Conservation (phyloP, 1,140 invertebrate genomes). For the Acromyrmex charruanus region DNA sequence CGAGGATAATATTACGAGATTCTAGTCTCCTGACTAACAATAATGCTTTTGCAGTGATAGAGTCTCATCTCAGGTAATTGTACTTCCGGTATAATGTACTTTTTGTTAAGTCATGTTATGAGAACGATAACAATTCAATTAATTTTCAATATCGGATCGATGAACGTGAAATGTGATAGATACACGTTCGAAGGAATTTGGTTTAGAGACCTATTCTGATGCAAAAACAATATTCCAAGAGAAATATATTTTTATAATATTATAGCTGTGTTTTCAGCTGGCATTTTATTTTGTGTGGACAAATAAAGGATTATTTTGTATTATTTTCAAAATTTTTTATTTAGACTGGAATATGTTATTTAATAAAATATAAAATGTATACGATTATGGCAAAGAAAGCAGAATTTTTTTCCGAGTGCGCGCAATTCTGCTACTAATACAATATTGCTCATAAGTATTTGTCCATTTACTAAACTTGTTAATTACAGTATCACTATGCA, state of each 20-base stretch:
- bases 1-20: background rate
- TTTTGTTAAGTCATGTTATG: constrained; percentile 14
- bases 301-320: background rate
- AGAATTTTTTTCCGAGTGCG: background rate
- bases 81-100: background rate
- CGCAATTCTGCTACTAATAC: background rate
- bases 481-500: background rate
- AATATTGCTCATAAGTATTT: constrained; percentile 10
- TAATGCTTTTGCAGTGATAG: constrained; percentile 1
- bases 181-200: background rate
- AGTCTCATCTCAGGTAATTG: constrained; percentile 15
- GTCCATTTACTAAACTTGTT: background rate
- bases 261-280: background rate
- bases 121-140: background rate
- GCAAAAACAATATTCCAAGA: background rate
- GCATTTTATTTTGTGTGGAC: constrained; percentile 34
- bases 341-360: background rate
- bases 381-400: background rate
- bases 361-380: background rate
- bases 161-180: constrained; percentile 1
- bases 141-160: constrained; percentile 5
- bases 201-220: background rate
- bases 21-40: constrained; percentile 34
- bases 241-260: constrained; percentile 16
- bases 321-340: constrained; percentile 22